Base-by-base conservation (phyloP, 2,888 invertebrate genomes). In the Zaprionus bogoriensis region DNA sequence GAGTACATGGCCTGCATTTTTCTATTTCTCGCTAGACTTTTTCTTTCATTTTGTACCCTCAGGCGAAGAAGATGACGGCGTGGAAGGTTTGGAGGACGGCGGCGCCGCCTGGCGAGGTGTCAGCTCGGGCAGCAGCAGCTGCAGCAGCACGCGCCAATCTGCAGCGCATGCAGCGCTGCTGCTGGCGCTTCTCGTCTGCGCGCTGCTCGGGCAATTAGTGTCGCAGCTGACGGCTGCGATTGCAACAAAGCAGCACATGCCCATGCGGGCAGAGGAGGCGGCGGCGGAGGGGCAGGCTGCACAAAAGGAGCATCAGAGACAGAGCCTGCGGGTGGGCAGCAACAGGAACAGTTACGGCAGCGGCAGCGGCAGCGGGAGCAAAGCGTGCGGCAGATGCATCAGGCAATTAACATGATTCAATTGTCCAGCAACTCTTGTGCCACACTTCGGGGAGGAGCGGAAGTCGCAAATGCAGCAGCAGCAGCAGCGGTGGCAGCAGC, bases 41-140 rank as follows among this genome's bases (percentile, higher is more conserved):
- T 71, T 89, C 67, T 89, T 88, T 87, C 87, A 80, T 83, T 88
- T 82, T 77, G 84, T 89, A 79, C 82, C 89, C 84, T 79, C 90
- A 86, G 83, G 83, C 83, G 77, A 80, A 74, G 83, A 74, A 38
- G 86, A 83, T 57, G 84, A 74, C 39, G 69, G 57, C 23, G 54
- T 53, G 52, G 81, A 83, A 12, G 83, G 71, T 28, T 46, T 68
- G 30, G 86, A 79, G 61, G 83, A 86, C 25, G 86, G 71, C 2
- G 83, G 82, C 5, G 82, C 83, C 25, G 83, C 82, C 41, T 83
- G 82, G 82, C 83, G 81, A 5, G 82, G 86, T 28, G 70, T 64
- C n/a, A 62, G 74, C 20, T 73, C 71, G 7, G 64, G 63, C 47
- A 52, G 62, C 42, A 41, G 53, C 36, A 47, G 58, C 32, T 38